These are phyloP conservation scores for Datnioides undecimradiatus DNA, from an alignment of 2,113 vertebrate genomes.

Conservation along the genomic window DNA sequence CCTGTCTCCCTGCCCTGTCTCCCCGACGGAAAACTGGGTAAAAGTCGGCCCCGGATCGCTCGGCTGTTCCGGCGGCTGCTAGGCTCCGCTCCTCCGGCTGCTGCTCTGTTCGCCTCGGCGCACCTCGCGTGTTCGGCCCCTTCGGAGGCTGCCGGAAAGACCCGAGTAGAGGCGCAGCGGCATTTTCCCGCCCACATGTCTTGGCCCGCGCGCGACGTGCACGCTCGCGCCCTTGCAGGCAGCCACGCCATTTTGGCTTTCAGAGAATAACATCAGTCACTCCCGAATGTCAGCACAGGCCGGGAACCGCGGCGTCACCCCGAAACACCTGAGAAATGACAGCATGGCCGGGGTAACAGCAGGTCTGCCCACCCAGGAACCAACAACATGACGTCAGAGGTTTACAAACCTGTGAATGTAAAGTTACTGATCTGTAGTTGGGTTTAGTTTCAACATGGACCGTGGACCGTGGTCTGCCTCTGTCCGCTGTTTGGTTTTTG, in stretches of 20 bases:
- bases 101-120: constrained; percentile 22
- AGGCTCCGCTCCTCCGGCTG: not conserved
- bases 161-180: constrained; percentile 57
- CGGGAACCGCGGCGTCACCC: too few species aligned
- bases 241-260: constrained; percentile 70
- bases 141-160: constrained; percentile 38
- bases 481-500: too few species aligned
- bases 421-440: too few species aligned
- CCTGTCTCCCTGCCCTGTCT: constrained; percentile 21
- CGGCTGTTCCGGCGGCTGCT: constrained; percentile 11
- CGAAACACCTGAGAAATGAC: too few species aligned
- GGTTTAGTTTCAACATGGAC: too few species aligned
- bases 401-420: too few species aligned
- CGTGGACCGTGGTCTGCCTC: too few species aligned
- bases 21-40: constrained; percentile 31
- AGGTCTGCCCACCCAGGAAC: too few species aligned
- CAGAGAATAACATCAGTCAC: constrained; percentile 36
- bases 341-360: too few species aligned
- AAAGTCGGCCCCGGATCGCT: constrained; percentile 1
- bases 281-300: too few species aligned
- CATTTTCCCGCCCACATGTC: constrained; percentile 70
- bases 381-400: too few species aligned
- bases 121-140: constrained; percentile 30
- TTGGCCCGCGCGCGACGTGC: constrained; percentile 11
- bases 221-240: constrained; percentile 32